A percentile compares a stretch with the other conserved stretches of the same genome.
phyloP scores from a whole-genome alignment of 2,797 vertebrate species.

The Poliocrania exsul region DNA sequence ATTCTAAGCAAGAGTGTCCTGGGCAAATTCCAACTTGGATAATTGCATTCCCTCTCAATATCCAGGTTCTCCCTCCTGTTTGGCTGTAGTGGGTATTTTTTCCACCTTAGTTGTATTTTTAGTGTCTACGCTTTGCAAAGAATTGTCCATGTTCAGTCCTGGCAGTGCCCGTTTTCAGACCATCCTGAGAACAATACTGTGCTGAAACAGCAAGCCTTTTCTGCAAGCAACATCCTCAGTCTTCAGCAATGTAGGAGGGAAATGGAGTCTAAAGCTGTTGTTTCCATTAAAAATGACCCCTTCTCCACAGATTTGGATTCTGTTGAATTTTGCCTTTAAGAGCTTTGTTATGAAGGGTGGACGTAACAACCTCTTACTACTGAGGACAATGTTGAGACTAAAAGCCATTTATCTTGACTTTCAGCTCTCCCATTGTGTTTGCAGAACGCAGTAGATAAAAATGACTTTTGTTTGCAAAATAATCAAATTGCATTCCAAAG shows the following conservation, averaged over 20 bases:
- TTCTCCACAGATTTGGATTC: not conserved
- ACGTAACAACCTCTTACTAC: not conserved
- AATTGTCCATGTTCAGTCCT: not conserved
- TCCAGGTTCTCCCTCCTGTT: constrained; percentile 8
- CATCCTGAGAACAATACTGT: not conserved
- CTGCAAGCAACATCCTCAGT: not conserved
- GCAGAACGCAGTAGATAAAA: constrained; percentile 33
- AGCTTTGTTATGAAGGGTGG: not conserved
- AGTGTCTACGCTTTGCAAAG: not conserved
- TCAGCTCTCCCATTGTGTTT: constrained; percentile 45
- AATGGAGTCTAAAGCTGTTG: not conserved
- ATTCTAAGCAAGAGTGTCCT: constrained; percentile 6
- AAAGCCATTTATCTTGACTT: constrained; percentile 40
- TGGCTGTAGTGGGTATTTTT: not conserved
- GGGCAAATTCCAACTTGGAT: constrained; percentile 32
- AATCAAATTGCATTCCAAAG: not conserved
- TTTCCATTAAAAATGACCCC: not conserved
- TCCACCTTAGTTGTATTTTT: constrained; percentile 51
- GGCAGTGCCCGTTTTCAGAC: not conserved
- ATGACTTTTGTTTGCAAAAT: constrained; percentile 44
- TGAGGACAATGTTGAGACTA: not conserved
- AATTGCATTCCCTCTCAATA: constrained; percentile 32
- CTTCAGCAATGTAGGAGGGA: not conserved
- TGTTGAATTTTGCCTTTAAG: not conserved
- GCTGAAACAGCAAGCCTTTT: not conserved